Evolutionary conservation across 2,113 vertebrate species (phyloP).

Genomic region (Pipra filicauda): DNA sequence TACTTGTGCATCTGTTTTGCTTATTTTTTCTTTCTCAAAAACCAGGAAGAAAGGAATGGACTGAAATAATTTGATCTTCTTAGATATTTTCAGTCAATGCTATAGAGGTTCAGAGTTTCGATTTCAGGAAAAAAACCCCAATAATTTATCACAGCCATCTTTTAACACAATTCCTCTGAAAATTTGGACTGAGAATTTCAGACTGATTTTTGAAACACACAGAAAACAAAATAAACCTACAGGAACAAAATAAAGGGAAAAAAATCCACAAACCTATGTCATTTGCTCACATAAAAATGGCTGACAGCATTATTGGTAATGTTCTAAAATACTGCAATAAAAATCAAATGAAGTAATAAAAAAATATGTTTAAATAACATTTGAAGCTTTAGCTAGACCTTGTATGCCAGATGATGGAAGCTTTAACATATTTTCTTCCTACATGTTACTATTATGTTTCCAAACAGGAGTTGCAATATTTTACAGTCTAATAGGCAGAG

Average conservation of each 20-base stretch:
- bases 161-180: background rate
- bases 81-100: background rate
- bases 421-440: background rate
- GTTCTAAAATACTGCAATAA: background rate
- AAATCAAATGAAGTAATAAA: background rate
- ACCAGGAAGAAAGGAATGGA: background rate
- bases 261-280: accelerated
- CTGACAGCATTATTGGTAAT: background rate
- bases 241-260: background rate
- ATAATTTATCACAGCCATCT: background rate
- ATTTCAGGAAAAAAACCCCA: background rate
- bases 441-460: background rate
- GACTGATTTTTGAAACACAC: background rate
- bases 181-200: background rate
- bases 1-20: background rate
- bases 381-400: background rate
- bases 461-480: background rate
- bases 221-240: background rate
- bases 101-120: background rate
- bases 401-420: background rate
- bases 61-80: background rate
- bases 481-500: background rate
- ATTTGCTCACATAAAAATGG: background rate
- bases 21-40: background rate
- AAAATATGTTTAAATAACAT: background rate